phyloP scores from a whole-genome alignment of 2,888 invertebrate species.

The Lycaena phlaeas region DNA sequence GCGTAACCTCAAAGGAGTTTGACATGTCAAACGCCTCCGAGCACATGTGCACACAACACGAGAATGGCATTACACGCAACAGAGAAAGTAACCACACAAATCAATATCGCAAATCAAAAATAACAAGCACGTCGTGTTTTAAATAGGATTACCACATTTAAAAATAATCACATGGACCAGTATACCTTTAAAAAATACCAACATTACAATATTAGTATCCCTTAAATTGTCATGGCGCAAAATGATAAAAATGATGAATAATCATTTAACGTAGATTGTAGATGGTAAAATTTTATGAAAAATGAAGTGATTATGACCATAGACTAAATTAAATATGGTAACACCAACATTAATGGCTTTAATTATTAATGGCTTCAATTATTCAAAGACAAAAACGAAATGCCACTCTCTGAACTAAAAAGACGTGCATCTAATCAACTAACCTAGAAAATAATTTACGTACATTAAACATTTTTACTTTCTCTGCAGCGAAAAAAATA shows the following conservation, averaged over 20 bases:
- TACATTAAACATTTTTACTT: slow-evolving; percentile 62
- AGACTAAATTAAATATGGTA: not conserved
- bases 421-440: slow-evolving; percentile 22
- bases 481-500: slow-evolving; percentile 60
- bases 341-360: slow-evolving; percentile 12
- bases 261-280: too few species aligned
- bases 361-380: not conserved
- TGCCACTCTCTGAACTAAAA: slow-evolving; percentile 35
- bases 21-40: slow-evolving; percentile 5
- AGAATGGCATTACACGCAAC: slow-evolving; percentile 43
- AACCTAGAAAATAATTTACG: slow-evolving; percentile 29
- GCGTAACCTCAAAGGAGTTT: slow-evolving; percentile 3
- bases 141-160: slow-evolving; percentile 1
- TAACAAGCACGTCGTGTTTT: slow-evolving; percentile 19
- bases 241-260: too few species aligned
- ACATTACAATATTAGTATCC: too few species aligned
- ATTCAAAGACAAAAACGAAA: slow-evolving; percentile 26
- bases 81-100: slow-evolving; percentile 52
- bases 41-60: slow-evolving; percentile 22
- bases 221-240: too few species aligned
- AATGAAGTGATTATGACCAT: not conserved
- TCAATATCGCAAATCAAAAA: slow-evolving; percentile 7
- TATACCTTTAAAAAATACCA: too few species aligned
- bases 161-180: too few species aligned
- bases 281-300: too few species aligned